phyloP scores from a whole-genome alignment of 2,888 invertebrate species.

The Cheilosia soror region DNA sequence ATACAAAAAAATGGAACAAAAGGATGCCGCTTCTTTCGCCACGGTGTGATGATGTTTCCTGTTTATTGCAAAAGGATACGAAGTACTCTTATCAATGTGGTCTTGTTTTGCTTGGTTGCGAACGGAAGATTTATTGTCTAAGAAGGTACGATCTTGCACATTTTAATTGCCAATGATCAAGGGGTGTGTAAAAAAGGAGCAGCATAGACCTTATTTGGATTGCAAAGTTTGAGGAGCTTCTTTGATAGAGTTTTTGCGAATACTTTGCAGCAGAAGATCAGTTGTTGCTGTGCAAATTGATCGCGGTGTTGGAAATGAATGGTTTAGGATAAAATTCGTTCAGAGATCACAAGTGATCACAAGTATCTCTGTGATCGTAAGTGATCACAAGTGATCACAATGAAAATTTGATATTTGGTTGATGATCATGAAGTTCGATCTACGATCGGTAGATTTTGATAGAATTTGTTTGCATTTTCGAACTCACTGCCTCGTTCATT shows the following conservation, averaged over 20 bases:
- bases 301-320: too few species aligned
- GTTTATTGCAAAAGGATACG: neutral
- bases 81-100: slow-evolving; percentile 2
- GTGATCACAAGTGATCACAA: too few species aligned
- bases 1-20: neutral
- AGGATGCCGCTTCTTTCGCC: slow-evolving; percentile 13
- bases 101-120: slow-evolving; percentile 6
- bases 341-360: too few species aligned
- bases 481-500: too few species aligned
- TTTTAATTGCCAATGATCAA: slow-evolving; percentile 9
- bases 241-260: neutral
- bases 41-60: slow-evolving; percentile 6
- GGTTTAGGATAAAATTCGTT: too few species aligned
- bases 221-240: neutral
- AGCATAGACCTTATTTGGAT: neutral
- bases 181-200: neutral
- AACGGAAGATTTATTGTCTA: slow-evolving; percentile 7
- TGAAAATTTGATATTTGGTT: too few species aligned
- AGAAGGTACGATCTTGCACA: neutral
- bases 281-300: too few species aligned
- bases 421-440: too few species aligned
- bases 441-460: too few species aligned
- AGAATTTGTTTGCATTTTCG: too few species aligned
- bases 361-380: too few species aligned
- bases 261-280: too few species aligned